phyloP scores from a whole-genome alignment of 2,113 vertebrate species.

The Pantherophis guttatus region DNA sequence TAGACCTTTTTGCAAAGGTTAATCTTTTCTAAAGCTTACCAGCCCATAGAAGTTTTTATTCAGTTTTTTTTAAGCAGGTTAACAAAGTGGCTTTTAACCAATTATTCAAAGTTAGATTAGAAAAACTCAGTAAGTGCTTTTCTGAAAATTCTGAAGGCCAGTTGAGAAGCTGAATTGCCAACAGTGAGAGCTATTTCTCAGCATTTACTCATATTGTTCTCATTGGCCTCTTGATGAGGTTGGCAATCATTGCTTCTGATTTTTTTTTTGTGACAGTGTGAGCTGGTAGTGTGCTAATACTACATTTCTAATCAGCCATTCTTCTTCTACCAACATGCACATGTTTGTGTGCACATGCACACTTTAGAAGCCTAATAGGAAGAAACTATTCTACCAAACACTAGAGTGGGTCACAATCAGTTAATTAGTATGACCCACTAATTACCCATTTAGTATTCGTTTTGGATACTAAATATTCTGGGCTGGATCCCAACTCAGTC shows the following conservation, averaged over 20 bases:
- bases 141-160: neutral
- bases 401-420: neutral
- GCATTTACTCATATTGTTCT: neutral
- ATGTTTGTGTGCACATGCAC: neutral
- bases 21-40: neutral
- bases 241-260: neutral
- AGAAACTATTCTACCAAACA: neutral
- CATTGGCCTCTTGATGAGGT: neutral
- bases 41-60: neutral
- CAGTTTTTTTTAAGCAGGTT: neutral
- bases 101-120: neutral
- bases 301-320: neutral
- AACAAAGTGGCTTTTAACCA: constrained; percentile 14
- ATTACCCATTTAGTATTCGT: neutral
- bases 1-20: neutral
- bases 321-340: neutral
- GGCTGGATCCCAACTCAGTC: neutral
- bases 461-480: neutral
- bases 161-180: neutral
- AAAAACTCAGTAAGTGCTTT: neutral
- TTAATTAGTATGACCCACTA: neutral
- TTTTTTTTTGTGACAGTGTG: neutral
- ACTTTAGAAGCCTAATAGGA: neutral
- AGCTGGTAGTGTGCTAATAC: neutral
- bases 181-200: neutral